A percentile compares a stretch with the other conserved stretches of the same genome.
phyloP scores from a whole-genome alignment of 2,888 invertebrate genomes.

The Leuctra nigra region DNA sequence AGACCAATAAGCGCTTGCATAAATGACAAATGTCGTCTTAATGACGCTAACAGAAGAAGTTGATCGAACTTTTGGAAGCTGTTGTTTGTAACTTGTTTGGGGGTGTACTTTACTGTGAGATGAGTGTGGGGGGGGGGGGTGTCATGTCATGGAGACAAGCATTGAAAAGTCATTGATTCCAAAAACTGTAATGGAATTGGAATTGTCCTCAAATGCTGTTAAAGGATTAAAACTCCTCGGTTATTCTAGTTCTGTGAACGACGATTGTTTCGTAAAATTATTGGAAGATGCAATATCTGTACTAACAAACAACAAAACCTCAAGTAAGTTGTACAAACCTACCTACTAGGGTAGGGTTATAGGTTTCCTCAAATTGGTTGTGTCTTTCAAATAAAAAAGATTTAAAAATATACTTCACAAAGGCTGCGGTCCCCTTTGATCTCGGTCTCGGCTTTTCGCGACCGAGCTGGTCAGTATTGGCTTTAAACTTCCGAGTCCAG shows the following conservation, averaged over 20 bases:
- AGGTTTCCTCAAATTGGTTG: background rate
- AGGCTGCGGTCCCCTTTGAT: background rate
- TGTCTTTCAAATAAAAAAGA: too few relatives aligned
- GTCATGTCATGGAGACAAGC: too few relatives aligned
- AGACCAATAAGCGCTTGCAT: too few relatives aligned
- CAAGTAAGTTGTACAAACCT: conserved; percentile 18
- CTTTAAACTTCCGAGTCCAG: background rate
- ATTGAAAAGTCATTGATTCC: too few relatives aligned
- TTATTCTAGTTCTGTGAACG: conserved; percentile 17
- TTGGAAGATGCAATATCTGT: conserved; percentile 17
- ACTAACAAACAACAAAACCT: conserved; percentile 11
- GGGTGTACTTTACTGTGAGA: too few relatives aligned
- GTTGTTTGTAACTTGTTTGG: too few relatives aligned
- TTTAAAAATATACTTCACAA: background rate
- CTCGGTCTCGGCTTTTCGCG: too few relatives aligned
- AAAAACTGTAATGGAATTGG: too few relatives aligned
- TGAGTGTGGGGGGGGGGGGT: too few relatives aligned
- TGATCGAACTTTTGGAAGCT: too few relatives aligned
- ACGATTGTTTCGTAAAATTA: conserved; percentile 21
- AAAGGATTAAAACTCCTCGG: conserved; percentile 22
- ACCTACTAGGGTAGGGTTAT: background rate
- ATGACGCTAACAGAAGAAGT: too few relatives aligned
- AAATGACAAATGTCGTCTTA: too few relatives aligned
- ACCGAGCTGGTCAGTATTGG: background rate
- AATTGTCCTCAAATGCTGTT: conserved; percentile 15